Percentiles rank a stretch among this genome's conserved stretches.
Conservation (phyloP, 2,797 vertebrate species). For the Geotrypetes seraphini region DNA sequence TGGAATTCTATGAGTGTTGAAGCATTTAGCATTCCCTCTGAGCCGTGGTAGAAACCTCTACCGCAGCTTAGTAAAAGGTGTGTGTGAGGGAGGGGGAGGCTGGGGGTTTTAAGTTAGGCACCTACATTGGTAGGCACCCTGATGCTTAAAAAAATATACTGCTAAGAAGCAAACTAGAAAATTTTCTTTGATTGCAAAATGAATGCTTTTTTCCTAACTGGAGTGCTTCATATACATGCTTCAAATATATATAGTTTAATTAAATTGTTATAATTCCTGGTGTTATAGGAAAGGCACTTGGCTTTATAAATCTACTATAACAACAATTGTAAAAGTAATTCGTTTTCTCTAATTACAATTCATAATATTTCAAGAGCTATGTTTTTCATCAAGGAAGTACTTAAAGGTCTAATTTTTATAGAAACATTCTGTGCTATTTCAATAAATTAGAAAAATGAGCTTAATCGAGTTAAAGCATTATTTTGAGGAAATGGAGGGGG, state of each 20-base stretch:
- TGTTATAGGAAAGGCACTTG: slow-evolving; percentile 19
- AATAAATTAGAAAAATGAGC: slow-evolving; percentile 53
- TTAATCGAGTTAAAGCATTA: slow-evolving; percentile 63
- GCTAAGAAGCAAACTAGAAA: slow-evolving; percentile 15
- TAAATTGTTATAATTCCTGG: slow-evolving; percentile 36
- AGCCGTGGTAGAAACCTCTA: no score
- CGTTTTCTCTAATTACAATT: slow-evolving; percentile 40
- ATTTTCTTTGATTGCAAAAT: no score
- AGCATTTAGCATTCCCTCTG: no score
- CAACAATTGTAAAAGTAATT: slow-evolving; percentile 36
- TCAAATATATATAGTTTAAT: slow-evolving; percentile 30
- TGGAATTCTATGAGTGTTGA: no score
- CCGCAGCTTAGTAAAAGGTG: no score
- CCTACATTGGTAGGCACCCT: no score
- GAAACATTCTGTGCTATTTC: slow-evolving; percentile 58
- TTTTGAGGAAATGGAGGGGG: slow-evolving; percentile 58
- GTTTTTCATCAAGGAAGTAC: slow-evolving; percentile 48
- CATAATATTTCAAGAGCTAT: slow-evolving; percentile 40
- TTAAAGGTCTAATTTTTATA: slow-evolving; percentile 43
- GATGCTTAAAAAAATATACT: slow-evolving; percentile 10
- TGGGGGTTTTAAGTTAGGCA: no score
- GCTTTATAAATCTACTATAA: slow-evolving; percentile 23
- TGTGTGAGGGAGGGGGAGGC: no score
- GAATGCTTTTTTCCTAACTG: no score
- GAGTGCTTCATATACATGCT: no score